Base-by-base conservation (phyloP, 2,797 vertebrate species). In the Anas georgica region DNA sequence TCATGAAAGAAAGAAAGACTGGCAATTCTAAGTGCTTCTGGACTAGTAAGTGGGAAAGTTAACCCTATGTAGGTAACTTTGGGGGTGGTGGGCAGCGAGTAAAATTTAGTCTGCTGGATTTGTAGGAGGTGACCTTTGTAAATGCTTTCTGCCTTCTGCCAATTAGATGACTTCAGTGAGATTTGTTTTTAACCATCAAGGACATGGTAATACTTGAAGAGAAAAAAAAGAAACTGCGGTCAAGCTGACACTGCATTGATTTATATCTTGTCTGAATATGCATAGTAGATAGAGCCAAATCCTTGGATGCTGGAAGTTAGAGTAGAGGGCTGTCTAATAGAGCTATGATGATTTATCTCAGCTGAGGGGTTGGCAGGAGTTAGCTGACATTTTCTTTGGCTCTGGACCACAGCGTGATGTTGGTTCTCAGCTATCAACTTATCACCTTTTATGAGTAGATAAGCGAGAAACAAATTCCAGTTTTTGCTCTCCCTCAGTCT, bases 341-440 rank as follows among this genome's bases (percentile, higher is more conserved):
- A 83, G 37, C 79, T 83, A 5, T 45, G 73, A 62, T 73, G 83
- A 95, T 95, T 96, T 97, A 90, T 92, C 86, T 83, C 73, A 73
- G 56, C 46, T 67, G 79, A 91, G 45, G 37, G 58, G 12, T n/a
- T 92, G 94, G 88, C 79, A 88, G 39, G 80, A 37, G 79, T 90
- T 81, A 41, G 59, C 23, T 92, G 92, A 88, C 58, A 75, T 91
- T 93, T 94, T 91, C 10, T 6, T 92, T 94, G 85, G 82, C 87
- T 88, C 43, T 82, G 35, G n/a, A 91, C n/a, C 50, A 59, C 50
- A 76, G 50, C 55, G 25, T 52, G 67, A 33, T 88, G 69, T 81
- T 92, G 62, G 58, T 91, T 66, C 37, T 89, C 69, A 90, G 62
- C 87, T 93, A 76, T 92, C 89, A 91, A 70, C 41, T 75, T 95